Conservation (phyloP, 1,140 invertebrate genomes). For the Zaprionus davidi region DNA sequence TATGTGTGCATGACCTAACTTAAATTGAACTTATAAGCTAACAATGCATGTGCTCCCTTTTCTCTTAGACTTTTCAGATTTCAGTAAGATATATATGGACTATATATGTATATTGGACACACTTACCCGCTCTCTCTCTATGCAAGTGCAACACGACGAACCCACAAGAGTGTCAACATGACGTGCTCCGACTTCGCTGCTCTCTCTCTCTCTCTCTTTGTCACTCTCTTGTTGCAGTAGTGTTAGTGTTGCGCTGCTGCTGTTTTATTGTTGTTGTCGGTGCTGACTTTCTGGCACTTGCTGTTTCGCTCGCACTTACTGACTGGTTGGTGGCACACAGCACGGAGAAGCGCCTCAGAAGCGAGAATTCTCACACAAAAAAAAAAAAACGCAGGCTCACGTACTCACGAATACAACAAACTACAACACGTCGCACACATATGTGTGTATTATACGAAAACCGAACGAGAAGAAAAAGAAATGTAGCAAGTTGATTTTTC, state of each 20-base stretch:
- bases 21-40: conserved; percentile 34
- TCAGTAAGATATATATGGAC: background rate
- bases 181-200: conserved; percentile 22
- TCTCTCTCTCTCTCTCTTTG: no score
- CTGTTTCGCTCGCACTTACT: no score
- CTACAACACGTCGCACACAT: conserved; percentile 39
- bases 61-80: background rate
- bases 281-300: conserved; percentile 18
- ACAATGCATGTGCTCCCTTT: background rate
- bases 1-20: conserved; percentile 30
- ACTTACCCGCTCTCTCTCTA: conserved; percentile 62
- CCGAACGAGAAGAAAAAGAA: conserved; percentile 43
- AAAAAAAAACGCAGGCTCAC: conserved; percentile 40
- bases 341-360: conserved; percentile 28
- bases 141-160: conserved; percentile 49
- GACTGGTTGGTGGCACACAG: background rate
- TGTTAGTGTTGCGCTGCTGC: conserved; percentile 12
- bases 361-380: conserved; percentile 51
- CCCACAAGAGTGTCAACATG: conserved; percentile 42
- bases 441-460: conserved; percentile 28
- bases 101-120: conserved; percentile 7
- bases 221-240: conserved; percentile 20
- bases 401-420: conserved; percentile 51
- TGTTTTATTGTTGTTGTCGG: conserved; percentile 33
- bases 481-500: conserved; percentile 52